Percentiles rank a stretch among this genome's conserved stretches.
Conservation (phyloP, 2,113 vertebrate genomes). For the Cyprinodon brontotheroides region DNA sequence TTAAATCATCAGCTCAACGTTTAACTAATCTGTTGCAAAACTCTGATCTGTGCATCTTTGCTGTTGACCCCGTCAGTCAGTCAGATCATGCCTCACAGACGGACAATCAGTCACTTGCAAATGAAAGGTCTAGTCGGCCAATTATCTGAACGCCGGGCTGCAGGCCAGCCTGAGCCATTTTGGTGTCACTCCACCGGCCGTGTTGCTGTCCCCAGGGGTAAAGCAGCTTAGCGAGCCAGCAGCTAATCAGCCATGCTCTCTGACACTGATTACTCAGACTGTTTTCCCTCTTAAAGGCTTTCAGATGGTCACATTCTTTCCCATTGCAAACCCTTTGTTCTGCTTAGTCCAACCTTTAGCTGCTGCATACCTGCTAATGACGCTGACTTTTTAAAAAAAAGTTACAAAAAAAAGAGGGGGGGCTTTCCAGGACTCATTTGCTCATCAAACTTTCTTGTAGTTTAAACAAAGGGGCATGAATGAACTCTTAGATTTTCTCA, state of each 20-base stretch:
- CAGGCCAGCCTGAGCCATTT: constrained; percentile 64
- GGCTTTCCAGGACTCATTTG: constrained; percentile 41
- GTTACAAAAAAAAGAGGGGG: constrained; percentile 34
- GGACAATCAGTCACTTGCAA: constrained; percentile 50
- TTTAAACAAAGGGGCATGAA: constrained; percentile 37
- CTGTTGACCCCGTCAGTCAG: neutral
- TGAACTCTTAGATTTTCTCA: constrained; percentile 48
- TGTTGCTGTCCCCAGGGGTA: constrained; percentile 57
- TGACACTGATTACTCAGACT: constrained; percentile 80
- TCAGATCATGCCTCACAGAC: constrained; percentile 13
- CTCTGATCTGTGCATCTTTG: neutral
- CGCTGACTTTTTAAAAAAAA: constrained; percentile 62
- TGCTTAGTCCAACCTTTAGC: constrained; percentile 68
- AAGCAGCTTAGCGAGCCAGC: constrained; percentile 72
- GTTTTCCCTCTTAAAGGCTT: constrained; percentile 80
- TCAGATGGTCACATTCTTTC: constrained; percentile 80
- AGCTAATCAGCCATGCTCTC: constrained; percentile 76
- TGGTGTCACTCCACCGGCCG: constrained; percentile 63
- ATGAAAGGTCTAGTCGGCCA: constrained; percentile 70
- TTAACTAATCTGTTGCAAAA: neutral
- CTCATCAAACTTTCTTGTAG: constrained; percentile 29
- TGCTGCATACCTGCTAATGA: constrained; percentile 75
- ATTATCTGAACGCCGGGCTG: constrained; percentile 70
- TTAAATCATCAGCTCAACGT: neutral
- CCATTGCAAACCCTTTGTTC: constrained; percentile 74